Percentiles rank a stretch among this genome's conserved stretches.
phyloP scores from a whole-genome alignment of 2,888 invertebrate genomes.

The Chrysodeixis includens region DNA sequence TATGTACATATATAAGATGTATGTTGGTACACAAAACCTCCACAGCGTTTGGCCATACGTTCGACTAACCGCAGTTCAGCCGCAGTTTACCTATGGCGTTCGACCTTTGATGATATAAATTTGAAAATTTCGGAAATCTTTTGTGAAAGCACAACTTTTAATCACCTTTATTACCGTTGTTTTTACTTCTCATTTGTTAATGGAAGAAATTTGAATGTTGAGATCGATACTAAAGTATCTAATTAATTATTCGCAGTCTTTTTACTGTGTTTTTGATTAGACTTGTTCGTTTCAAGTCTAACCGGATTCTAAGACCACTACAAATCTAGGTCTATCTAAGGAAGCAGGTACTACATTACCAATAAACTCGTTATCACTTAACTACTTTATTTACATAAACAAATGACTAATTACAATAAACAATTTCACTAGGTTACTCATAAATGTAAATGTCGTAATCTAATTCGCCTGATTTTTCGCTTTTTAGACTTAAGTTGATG shows the following conservation, averaged over 20 bases:
- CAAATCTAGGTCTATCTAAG: background rate
- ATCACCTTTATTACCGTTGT: too few species aligned
- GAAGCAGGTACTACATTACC: background rate
- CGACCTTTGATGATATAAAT: conserved; percentile 12
- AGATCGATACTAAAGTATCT: too few species aligned
- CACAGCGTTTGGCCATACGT: conserved; percentile 34
- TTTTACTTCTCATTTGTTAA: too few species aligned
- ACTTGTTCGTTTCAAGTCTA: background rate
- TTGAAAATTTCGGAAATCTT: background rate
- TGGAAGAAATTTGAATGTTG: too few species aligned
- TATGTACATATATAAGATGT: conserved; percentile 36
- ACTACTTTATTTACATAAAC: conserved; percentile 4
- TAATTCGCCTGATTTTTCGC: conserved; percentile 62
- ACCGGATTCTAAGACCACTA: background rate
- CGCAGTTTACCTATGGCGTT: conserved; percentile 10
- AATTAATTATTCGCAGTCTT: too few species aligned
- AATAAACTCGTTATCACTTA: background rate
- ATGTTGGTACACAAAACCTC: conserved; percentile 34
- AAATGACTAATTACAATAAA: background rate
- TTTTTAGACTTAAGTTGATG: conserved; percentile 66
- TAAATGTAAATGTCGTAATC: conserved; percentile 63
- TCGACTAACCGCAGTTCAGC: conserved; percentile 41
- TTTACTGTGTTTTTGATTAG: too few species aligned
- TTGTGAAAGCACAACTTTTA: too few species aligned
- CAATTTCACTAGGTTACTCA: conserved; percentile 15